Base-by-base conservation (phyloP, 2,797 vertebrate species). In the Mormyrus hasselquistii region DNA sequence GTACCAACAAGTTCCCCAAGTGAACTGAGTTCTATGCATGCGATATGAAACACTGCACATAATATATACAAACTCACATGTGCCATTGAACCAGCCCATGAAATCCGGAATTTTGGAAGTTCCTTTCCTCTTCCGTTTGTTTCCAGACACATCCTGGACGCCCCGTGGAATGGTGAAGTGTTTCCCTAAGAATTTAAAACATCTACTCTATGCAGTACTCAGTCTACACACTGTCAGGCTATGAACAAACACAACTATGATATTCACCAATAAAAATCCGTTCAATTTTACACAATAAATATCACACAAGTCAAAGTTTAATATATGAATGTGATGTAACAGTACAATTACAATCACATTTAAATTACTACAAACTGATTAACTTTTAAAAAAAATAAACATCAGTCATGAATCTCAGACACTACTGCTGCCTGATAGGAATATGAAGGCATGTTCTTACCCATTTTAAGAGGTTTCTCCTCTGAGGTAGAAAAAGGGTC, bases 81-180 rank as follows among this genome's bases (percentile, higher is more conserved):
- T 91, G 34, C 93, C 94, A 10, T 93, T 94, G 92, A 96, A 97
- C 97, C 98, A 99, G 86, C 90, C 95, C 57, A 94, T 90, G 92
- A 99, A 99, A 89, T 98, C 96, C 92, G 96, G 95, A 0, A 97
- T 94, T 29, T 93, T 93, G 34, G 91, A 3, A 0, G 91, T 2
- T 0, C 85, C 91, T 65, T 93, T 97, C 82, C 97, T 93, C 90
- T 98, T 99, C 89, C 97, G 95, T 91, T 99, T 99, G 91, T 92
- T 91, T 0, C 97, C 96, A 0, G 93, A 93, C 1, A 90, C 0
- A 0, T 96, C 95, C 0, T 96, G 95, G 92, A 98, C 92, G 0
- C 96, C 93, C 0, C 90, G 92, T 0, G 97, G 98, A 88, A 98
- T 91, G 2, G 92, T 92, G 92, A 96, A 97, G 47, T 96, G 96